phyloP scores from a whole-genome alignment of 2,888 invertebrate species.

The Nebria brevicollis region DNA sequence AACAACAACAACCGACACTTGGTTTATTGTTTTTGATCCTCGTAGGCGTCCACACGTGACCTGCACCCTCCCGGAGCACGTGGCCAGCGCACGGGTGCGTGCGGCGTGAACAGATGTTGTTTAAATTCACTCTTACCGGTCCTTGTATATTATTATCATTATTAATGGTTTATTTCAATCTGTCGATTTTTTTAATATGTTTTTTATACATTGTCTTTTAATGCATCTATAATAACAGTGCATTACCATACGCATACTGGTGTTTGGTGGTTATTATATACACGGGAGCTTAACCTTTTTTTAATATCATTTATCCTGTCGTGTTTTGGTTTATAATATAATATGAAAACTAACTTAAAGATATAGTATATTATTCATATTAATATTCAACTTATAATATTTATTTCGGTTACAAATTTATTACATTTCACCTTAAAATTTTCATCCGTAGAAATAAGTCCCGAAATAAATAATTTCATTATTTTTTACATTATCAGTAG shows the following conservation, averaged over 20 bases:
- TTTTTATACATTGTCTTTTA: background rate
- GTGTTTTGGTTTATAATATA: background rate
- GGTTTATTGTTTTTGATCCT: background rate
- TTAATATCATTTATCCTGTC: background rate
- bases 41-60: background rate
- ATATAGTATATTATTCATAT: too few relatives aligned
- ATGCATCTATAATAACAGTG: background rate
- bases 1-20: constrained; percentile 1
- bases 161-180: constrained; percentile 14
- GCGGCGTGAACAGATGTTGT: background rate
- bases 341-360: too few relatives aligned
- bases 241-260: too few relatives aligned
- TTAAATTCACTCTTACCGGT: background rate
- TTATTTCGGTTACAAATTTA: too few relatives aligned
- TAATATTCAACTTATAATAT: too few relatives aligned
- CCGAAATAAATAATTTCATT: too few relatives aligned
- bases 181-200: background rate
- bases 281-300: background rate
- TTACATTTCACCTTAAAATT: too few relatives aligned
- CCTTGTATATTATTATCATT: background rate
- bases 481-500: too few relatives aligned
- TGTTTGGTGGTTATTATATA: background rate
- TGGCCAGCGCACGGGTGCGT: background rate
- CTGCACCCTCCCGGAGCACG: background rate
- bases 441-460: too few relatives aligned